These are phyloP conservation scores for Apostichopus parvimensis DNA, from an alignment of 35 echinoderm and acorn worm species.

Conservation along the genomic window DNA sequence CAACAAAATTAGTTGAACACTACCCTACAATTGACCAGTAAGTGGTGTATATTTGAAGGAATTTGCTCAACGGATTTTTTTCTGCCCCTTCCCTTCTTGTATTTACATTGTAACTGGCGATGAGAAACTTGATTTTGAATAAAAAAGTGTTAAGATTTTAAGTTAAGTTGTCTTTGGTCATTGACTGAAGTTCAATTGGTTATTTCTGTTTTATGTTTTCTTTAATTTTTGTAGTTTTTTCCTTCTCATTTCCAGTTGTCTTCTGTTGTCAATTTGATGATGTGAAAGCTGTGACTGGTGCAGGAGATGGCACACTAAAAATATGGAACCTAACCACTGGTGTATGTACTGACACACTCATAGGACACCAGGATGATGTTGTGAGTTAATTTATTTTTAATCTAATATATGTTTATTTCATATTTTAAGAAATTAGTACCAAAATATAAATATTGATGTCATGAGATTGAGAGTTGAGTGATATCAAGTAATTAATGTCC, in stretches of 20 bases:
- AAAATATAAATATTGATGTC: too few relatives aligned
- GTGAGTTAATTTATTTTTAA: slow-evolving; percentile 39
- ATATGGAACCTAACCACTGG: slow-evolving; percentile 78
- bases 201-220: not conserved
- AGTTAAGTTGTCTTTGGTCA: not conserved
- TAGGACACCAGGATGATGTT: slow-evolving; percentile 84
- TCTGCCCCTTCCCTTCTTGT: too few relatives aligned
- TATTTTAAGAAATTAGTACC: not conserved
- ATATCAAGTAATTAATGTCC: too few relatives aligned
- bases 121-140: too few relatives aligned
- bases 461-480: too few relatives aligned
- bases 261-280: slow-evolving; percentile 89
- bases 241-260: slow-evolving; percentile 57
- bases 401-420: not conserved
- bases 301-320: slow-evolving; percentile 74
- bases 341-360: slow-evolving; percentile 62
- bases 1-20: too few relatives aligned
- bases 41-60: too few relatives aligned
- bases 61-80: too few relatives aligned
- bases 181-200: too few relatives aligned
- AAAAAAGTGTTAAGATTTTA: not conserved
- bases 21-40: too few relatives aligned
- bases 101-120: too few relatives aligned
- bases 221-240: not conserved
- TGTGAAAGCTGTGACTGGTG: slow-evolving; percentile 76